Evolutionary conservation across 2,113 vertebrate species (phyloP).

Genomic region (Myotis davidii): DNA sequence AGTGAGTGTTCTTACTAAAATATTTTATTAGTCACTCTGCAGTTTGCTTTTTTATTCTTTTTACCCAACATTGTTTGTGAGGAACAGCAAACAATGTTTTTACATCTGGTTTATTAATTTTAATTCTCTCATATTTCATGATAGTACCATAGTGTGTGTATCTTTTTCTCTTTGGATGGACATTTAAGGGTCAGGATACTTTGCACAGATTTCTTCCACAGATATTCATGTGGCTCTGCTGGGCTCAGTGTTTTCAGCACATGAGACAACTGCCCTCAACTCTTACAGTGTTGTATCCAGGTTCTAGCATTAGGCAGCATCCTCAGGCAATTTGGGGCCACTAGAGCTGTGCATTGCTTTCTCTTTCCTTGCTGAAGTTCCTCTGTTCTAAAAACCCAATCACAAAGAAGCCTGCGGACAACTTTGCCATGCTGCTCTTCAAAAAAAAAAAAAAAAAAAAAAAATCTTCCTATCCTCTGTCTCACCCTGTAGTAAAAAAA

Average conservation of each 20-base stretch:
- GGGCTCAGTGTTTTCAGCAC: background rate
- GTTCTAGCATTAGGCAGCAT: background rate
- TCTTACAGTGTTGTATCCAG: background rate
- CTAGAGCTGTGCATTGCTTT: background rate
- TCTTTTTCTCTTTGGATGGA: background rate
- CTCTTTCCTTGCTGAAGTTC: background rate
- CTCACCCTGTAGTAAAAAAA: background rate
- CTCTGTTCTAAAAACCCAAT: background rate
- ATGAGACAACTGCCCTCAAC: background rate
- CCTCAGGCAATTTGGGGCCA: background rate
- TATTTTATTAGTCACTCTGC: background rate
- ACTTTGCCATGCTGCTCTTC: background rate
- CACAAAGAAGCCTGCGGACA: background rate
- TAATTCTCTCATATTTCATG: background rate
- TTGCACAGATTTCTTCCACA: background rate
- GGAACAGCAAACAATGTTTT: too few species aligned
- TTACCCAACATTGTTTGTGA: background rate
- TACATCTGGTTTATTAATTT: background rate
- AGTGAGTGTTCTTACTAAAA: conserved; percentile 15
- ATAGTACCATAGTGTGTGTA: background rate
- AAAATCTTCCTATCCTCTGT: background rate
- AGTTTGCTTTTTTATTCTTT: background rate
- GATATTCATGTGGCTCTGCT: background rate
- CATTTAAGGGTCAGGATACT: background rate
- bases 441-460: background rate